These are phyloP conservation scores for Staurois parvus DNA, from an alignment of 2,797 vertebrate genomes.

Conservation along the genomic window DNA sequence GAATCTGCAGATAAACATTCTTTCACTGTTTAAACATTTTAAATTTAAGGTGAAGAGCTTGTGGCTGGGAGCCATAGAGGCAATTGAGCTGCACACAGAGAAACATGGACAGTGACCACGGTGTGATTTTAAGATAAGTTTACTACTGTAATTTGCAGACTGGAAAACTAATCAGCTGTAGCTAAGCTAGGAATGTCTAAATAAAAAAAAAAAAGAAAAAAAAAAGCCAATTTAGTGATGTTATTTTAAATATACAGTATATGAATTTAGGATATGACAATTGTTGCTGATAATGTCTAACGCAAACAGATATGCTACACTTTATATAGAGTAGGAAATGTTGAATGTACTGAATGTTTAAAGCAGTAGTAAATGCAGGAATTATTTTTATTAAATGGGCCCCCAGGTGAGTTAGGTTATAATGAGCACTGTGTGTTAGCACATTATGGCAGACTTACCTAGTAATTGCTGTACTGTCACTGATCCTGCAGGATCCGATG, in stretches of 20 bases:
- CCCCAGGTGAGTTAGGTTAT: no score
- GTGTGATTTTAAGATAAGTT: neutral
- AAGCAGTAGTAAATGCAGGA: no score
- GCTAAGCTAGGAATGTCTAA: neutral
- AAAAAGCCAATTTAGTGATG: neutral
- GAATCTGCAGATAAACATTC: neutral
- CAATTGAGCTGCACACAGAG: neutral
- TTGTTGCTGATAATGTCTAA: neutral
- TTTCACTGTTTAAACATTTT: constrained; percentile 33
- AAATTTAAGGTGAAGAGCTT: constrained; percentile 14
- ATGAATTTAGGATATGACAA: neutral
- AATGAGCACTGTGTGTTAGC: no score
- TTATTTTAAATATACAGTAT: neutral
- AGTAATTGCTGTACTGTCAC: no score
- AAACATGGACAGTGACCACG: neutral
- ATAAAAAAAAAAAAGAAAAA: no score
- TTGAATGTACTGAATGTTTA: no score
- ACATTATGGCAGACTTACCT: no score
- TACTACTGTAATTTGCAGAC: neutral
- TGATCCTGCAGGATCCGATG: no score
- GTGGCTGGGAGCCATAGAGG: neutral
- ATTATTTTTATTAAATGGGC: no score
- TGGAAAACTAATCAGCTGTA: neutral
- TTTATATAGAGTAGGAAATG: no score
- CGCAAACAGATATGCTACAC: no score